Evolutionary conservation across 2,888 invertebrate genomes (phyloP).

Genomic region (Papilio protenor): DNA sequence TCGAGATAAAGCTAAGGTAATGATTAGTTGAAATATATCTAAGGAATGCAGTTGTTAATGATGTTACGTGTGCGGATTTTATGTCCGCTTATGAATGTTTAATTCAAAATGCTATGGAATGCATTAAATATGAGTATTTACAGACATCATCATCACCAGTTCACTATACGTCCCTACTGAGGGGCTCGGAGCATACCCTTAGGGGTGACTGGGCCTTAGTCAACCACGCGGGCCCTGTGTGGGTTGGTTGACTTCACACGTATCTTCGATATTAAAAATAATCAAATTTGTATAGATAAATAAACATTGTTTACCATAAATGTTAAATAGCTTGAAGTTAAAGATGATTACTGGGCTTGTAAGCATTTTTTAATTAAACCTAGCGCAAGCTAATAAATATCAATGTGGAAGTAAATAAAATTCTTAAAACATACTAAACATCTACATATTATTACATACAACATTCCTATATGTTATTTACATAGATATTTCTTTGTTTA

Average conservation of each 20-base stretch:
- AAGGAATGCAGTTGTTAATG: constrained; percentile 28
- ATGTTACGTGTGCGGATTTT: constrained; percentile 9
- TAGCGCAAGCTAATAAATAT: background rate
- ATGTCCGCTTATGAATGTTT: constrained; percentile 7
- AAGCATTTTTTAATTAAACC: background rate
- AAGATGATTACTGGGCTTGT: background rate
- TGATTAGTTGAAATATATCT: constrained; percentile 33
- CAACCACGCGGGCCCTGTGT: no score
- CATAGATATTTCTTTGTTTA: background rate
- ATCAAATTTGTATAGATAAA: no score
- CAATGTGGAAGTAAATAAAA: background rate
- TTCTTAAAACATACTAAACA: background rate
- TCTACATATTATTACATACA: background rate
- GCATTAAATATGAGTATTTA: background rate
- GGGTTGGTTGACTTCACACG: no score
- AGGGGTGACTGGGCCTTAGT: no score
- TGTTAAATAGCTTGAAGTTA: background rate
- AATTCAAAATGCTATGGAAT: background rate
- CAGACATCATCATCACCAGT: no score
- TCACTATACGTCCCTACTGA: no score
- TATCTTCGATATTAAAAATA: no score
- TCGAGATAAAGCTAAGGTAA: constrained; percentile 32
- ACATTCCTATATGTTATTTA: background rate
- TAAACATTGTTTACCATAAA: background rate
- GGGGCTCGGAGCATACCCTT: no score